Base-by-base conservation (phyloP, 1,140 invertebrate species). In the Asobara japonica region DNA sequence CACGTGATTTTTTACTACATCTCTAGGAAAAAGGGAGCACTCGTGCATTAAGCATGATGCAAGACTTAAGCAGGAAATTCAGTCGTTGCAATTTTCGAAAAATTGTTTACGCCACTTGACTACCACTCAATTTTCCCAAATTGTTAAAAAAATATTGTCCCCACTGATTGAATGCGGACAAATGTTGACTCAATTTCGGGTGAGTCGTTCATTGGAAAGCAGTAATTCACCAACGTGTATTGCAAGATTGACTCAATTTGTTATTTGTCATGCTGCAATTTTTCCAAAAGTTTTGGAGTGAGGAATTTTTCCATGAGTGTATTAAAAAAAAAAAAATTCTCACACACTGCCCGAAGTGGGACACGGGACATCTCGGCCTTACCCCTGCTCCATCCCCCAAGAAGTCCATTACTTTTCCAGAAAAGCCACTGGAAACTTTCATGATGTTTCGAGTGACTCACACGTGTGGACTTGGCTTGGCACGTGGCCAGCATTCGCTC, bases 31-130 rank as follows among this genome's bases (percentile, higher is more conserved):
- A 56, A 56, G 83, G 83, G 82, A 70, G 76, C 76, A 73, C 60
- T 75, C 48, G 66, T 56, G 69, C 77, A 74, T 76, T 78, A 62
- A 60, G 33, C 33, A 66, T 74, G 73, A 74, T 70, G 75, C 74
- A 78, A 77, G 51, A 69, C 20, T 20, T 78, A 75, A 82, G 77
- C 81, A 80, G 79, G 81, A 81, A 82, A 80, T 78, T 73, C 51
- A 77, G 62, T 72, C 64, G 70, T 48, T 56, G 51, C 51, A 27
- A 56, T 56, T 56, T 56, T 27, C 51, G 1, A 11, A 56, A 36
- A 56, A 56, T 56, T 56, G 51, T 25, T 56, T 56, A 56, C 51
- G 51, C 18, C 22, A 51, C 65, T 77, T 45, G 51, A 74, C 8
- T 22, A 22, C 18, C 22, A 51, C 65, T 77, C 36, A 41, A 74